Evolutionary conservation across 1,140 invertebrate species (phyloP).

Genomic region (Chionoecetes opilio): DNA sequence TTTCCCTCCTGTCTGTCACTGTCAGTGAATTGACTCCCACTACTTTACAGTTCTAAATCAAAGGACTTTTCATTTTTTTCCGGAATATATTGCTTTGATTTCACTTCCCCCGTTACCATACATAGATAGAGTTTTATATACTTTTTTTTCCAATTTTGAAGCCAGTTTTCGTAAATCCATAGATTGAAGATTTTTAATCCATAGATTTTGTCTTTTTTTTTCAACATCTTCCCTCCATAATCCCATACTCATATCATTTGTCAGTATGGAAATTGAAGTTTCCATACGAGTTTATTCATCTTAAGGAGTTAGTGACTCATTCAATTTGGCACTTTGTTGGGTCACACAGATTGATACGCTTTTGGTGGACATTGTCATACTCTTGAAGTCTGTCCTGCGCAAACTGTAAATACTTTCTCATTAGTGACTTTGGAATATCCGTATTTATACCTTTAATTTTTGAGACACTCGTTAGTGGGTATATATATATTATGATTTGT

Average conservation of each 20-base stretch:
- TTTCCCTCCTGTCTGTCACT: slow-evolving; percentile 46
- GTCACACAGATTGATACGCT: slow-evolving; percentile 78
- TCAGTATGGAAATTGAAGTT: not conserved
- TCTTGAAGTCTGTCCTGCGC: slow-evolving; percentile 77
- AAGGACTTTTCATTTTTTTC: not conserved
- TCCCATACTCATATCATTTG: not conserved
- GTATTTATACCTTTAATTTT: slow-evolving; percentile 64
- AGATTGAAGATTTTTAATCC: too few species aligned
- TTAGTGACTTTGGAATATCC: slow-evolving; percentile 65
- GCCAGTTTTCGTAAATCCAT: not conserved
- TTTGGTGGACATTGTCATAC: slow-evolving; percentile 75
- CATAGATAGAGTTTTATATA: not conserved
- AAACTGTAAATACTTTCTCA: slow-evolving; percentile 78
- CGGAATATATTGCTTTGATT: too few species aligned
- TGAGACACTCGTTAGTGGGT: slow-evolving; percentile 65
- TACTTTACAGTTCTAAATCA: slow-evolving; percentile 18
- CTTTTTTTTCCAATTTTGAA: too few species aligned
- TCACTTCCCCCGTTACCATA: too few species aligned
- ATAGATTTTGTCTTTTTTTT: slow-evolving; percentile 19
- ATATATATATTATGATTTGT: slow-evolving; percentile 73
- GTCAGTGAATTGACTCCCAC: slow-evolving; percentile 13
- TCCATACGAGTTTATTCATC: not conserved
- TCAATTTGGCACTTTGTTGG: slow-evolving; percentile 68
- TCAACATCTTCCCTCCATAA: not conserved
- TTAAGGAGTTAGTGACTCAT: slow-evolving; percentile 65